phyloP scores from a whole-genome alignment of 2,113 vertebrate genomes.

The Riparia riparia region DNA sequence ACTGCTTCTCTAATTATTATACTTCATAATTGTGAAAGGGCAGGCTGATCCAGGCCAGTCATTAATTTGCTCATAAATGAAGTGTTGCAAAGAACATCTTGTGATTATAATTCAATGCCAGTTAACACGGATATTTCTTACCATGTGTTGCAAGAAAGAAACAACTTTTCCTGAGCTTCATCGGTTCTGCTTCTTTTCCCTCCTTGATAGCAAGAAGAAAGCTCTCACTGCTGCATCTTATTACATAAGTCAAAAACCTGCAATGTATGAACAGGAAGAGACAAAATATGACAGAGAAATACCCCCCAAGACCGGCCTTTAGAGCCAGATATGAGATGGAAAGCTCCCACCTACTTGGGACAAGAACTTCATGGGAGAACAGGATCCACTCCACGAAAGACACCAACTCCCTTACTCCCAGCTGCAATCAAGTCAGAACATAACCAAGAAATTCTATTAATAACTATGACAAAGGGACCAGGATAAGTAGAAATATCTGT shows the following conservation, averaged over 20 bases:
- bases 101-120: constrained; percentile 18
- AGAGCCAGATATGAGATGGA: not conserved
- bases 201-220: not conserved
- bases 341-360: not conserved
- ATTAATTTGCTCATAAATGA: constrained; percentile 38
- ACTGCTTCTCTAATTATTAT: constrained; percentile 27
- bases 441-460: not conserved
- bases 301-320: not conserved
- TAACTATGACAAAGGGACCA: not conserved
- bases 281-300: not conserved
- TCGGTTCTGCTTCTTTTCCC: not conserved
- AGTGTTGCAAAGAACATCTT: constrained; percentile 44
- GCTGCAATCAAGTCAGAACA: not conserved
- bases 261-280: not conserved
- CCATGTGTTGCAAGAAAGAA: not conserved
- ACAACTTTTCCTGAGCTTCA: not conserved
- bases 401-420: not conserved
- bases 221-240: not conserved
- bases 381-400: not conserved
- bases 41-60: constrained; percentile 12
- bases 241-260: not conserved
- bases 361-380: not conserved
- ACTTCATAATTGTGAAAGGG: not conserved
- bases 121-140: constrained; percentile 30
- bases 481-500: not conserved